Evolutionary conservation across 2,888 invertebrate genomes (phyloP).

Genomic region (Spatulosminthurus flaviceps): DNA sequence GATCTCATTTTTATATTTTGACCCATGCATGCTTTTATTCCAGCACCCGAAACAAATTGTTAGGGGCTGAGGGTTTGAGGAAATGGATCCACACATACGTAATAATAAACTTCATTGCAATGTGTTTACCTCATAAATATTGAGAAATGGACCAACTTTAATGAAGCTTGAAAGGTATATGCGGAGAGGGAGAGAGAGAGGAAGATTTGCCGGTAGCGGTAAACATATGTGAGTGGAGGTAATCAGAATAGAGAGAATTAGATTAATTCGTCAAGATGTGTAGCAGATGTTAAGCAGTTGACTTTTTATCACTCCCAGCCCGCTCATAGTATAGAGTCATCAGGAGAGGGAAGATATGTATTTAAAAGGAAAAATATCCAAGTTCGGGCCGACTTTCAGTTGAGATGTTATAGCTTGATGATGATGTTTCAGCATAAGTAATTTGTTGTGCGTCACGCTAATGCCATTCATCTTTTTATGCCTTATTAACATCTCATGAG

Average conservation of each 20-base stretch:
- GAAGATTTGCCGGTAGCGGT: slow-evolving; percentile 26
- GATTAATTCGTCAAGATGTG: slow-evolving; percentile 45
- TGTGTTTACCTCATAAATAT: slow-evolving; percentile 23
- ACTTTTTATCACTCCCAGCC: slow-evolving; percentile 29
- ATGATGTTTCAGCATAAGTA: slow-evolving; percentile 40
- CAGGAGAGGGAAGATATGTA: neutral
- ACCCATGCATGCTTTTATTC: no score
- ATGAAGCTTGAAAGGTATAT: slow-evolving; percentile 46
- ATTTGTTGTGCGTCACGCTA: slow-evolving; percentile 35
- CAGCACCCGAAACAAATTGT: no score
- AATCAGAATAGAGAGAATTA: slow-evolving; percentile 44
- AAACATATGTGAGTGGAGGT: slow-evolving; percentile 23
- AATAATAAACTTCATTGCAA: neutral
- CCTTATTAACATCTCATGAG: slow-evolving; percentile 15
- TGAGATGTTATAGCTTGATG: slow-evolving; percentile 26
- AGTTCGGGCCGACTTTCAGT: neutral
- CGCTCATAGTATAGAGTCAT: slow-evolving; percentile 20
- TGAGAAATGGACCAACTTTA: slow-evolving; percentile 10
- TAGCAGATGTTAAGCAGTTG: slow-evolving; percentile 42
- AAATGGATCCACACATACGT: neutral
- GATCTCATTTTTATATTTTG: no score
- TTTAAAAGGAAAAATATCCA: neutral
- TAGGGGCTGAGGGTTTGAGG: no score
- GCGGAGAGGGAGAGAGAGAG: no score
- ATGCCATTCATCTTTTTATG: slow-evolving; percentile 35